Evolutionary conservation across 2,888 invertebrate species (phyloP), one percentile per base, ranked within the genome.

Genomic region (Parnassius orleans): DNA sequence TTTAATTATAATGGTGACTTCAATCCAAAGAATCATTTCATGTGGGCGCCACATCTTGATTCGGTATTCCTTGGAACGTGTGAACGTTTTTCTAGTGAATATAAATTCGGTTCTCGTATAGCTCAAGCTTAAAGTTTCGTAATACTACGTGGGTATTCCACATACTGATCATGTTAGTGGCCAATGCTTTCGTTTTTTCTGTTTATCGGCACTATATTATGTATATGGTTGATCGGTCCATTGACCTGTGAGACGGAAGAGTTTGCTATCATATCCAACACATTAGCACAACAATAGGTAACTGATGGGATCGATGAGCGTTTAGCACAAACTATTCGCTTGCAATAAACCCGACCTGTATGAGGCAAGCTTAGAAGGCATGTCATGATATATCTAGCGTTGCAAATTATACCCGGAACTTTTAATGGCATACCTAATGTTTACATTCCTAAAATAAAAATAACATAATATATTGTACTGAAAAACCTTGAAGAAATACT

Each of bases 31-130:
- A 72, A 73, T 72, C 70, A 73, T 70, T 74, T 72, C 69, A 78
- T 75, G 83, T 81, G 78, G 80, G 78, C 77, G 79, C 74, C 75
- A 48, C 10, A 77, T 80, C 75, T 73, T 75, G 77, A 77, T 78
- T 76, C 75, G 69, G 75, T 78, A 73, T 77, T 75, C 72, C 64
- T 74, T 72, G 66, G 73, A 72, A 77, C 76, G 78, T 81, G 80
- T 82, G 79, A 82, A 78, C 74, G 72, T 71, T 75, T 80, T 79
- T 76, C 73, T 73, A 72, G 75, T 77, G 72, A 79, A 83, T 81
- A 79, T 77, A 78, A 79, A 81, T 80, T 80, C 78, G 74, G 72
- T 73, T 72, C 69, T 69, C 74, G 79, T 80, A 72, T 76, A 72
- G 67, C 57, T 63, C 68, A 75, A 75, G 75, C 71, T 74, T 71